Evolutionary conservation across 1,140 invertebrate species (phyloP).

Genomic region (Drosophila varians): DNA sequence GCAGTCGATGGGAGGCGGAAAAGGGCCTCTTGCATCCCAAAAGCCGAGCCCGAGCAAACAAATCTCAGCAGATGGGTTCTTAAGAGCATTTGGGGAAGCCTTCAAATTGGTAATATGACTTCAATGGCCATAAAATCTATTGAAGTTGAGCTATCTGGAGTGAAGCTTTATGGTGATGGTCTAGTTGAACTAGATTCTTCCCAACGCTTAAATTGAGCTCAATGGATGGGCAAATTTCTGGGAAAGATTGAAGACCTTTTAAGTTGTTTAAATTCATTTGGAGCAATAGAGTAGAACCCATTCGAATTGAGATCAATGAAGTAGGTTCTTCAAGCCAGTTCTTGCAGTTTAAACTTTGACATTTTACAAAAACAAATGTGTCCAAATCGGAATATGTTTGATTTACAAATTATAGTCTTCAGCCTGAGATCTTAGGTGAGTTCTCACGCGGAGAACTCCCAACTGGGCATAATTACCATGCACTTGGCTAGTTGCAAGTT

Average conservation of each 20-base stretch:
- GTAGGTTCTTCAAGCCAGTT: neutral
- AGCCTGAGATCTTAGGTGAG: neutral
- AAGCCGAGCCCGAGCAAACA: slow-evolving; percentile 9
- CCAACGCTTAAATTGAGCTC: slow-evolving; percentile 11
- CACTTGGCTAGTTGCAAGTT: slow-evolving; percentile 26
- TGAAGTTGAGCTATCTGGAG: slow-evolving; percentile 8
- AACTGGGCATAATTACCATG: slow-evolving; percentile 61
- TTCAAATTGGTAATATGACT: slow-evolving; percentile 28
- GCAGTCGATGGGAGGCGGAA: slow-evolving; percentile 2
- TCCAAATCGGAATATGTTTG: slow-evolving; percentile 39
- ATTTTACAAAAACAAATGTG: slow-evolving; percentile 25
- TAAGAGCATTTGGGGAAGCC: slow-evolving; percentile 30
- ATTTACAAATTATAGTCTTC: slow-evolving; percentile 51
- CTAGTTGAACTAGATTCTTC: slow-evolving; percentile 32
- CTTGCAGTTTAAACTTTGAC: slow-evolving; percentile 21
- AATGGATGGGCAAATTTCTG: slow-evolving; percentile 3
- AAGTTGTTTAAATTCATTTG: neutral
- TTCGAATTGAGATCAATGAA: neutral
- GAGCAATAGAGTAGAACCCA: neutral
- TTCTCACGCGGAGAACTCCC: slow-evolving; percentile 16
- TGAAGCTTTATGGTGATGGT: slow-evolving; percentile 9
- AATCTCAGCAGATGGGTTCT: slow-evolving; percentile 35
- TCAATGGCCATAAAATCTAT: slow-evolving; percentile 32
- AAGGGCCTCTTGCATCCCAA: slow-evolving; percentile 8
- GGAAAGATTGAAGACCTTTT: neutral